Percentiles rank a stretch among this genome's conserved stretches.
phyloP scores from a whole-genome alignment of 1,140 invertebrate species.

The Apis florea region DNA sequence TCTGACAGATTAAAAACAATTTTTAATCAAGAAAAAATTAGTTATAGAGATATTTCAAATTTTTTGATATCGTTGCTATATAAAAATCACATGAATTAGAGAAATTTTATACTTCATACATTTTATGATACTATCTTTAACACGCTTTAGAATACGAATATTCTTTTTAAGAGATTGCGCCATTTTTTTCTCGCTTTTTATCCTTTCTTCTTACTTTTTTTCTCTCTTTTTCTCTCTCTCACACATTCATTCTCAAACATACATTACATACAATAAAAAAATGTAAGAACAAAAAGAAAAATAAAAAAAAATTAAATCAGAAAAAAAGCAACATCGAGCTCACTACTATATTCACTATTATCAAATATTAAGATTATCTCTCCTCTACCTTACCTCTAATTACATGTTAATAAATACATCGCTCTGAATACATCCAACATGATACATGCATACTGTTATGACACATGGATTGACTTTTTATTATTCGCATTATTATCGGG shows the following conservation, averaged over 20 bases:
- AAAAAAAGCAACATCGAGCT: slow-evolving; percentile 65
- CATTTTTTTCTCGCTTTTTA: slow-evolving; percentile 25
- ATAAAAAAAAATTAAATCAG: slow-evolving; percentile 16
- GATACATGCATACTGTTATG: slow-evolving; percentile 70
- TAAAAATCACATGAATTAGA: slow-evolving; percentile 38
- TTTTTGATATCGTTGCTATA: slow-evolving; percentile 62
- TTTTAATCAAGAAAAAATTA: slow-evolving; percentile 10
- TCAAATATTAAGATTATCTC: slow-evolving; percentile 66
- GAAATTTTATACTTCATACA: slow-evolving; percentile 40
- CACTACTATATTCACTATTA: slow-evolving; percentile 59
- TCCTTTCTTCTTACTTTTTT: background rate
- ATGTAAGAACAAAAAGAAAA: slow-evolving; percentile 17
- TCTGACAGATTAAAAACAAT: background rate
- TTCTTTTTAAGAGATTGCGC: slow-evolving; percentile 44
- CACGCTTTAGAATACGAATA: slow-evolving; percentile 52
- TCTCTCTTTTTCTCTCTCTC: background rate
- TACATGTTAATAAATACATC: slow-evolving; percentile 70
- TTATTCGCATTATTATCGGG: slow-evolving; percentile 64
- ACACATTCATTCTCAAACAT: background rate
- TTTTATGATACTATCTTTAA: slow-evolving; percentile 31
- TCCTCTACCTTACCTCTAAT: slow-evolving; percentile 62
- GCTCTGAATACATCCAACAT: slow-evolving; percentile 68
- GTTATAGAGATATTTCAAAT: slow-evolving; percentile 22
- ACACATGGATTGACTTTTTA: slow-evolving; percentile 68
- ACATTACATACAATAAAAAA: slow-evolving; percentile 21